Evolutionary conservation across 2,888 invertebrate genomes (phyloP).

Genomic region (Drosophila ezoana): DNA sequence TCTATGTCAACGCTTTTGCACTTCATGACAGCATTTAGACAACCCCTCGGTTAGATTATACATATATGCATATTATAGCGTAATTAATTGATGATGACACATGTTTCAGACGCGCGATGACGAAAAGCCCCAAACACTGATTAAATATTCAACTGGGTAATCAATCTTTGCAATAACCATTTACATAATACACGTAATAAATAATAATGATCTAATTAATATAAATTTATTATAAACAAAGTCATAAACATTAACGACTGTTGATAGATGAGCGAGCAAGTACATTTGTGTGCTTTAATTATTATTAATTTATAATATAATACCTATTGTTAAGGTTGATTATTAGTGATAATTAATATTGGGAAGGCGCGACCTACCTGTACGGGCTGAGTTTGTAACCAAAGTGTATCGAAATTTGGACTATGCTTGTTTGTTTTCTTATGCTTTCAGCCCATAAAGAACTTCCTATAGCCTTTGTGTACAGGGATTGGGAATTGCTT

Average conservation of each 20-base stretch:
- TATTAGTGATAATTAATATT: neutral
- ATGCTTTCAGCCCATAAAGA: constrained; percentile 1
- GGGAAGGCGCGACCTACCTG: constrained; percentile 24
- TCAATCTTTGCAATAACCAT: constrained; percentile 33
- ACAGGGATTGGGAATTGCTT: constrained; percentile 45
- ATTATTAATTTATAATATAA: constrained; percentile 4
- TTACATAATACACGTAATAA: constrained; percentile 37
- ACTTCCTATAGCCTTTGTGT: constrained; percentile 42
- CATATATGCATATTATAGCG: constrained; percentile 35
- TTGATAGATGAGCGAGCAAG: too few species aligned
- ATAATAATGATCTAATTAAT: constrained; percentile 46
- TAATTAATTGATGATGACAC: constrained; percentile 74
- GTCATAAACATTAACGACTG: too few species aligned
- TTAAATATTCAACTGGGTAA: constrained; percentile 38
- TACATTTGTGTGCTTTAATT: constrained; percentile 3
- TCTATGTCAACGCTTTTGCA: constrained; percentile 23
- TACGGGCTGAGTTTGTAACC: constrained; percentile 4
- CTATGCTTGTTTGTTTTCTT: constrained; percentile 6
- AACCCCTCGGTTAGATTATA: constrained; percentile 38
- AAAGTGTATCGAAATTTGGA: constrained; percentile 1
- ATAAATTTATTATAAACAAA: neutral
- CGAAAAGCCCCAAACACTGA: constrained; percentile 33
- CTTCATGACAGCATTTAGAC: constrained; percentile 33
- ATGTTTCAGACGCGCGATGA: constrained; percentile 47
- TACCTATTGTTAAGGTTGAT: too few species aligned